Conservation (phyloP, 2,113 vertebrate species). For the Lepus americanus region DNA sequence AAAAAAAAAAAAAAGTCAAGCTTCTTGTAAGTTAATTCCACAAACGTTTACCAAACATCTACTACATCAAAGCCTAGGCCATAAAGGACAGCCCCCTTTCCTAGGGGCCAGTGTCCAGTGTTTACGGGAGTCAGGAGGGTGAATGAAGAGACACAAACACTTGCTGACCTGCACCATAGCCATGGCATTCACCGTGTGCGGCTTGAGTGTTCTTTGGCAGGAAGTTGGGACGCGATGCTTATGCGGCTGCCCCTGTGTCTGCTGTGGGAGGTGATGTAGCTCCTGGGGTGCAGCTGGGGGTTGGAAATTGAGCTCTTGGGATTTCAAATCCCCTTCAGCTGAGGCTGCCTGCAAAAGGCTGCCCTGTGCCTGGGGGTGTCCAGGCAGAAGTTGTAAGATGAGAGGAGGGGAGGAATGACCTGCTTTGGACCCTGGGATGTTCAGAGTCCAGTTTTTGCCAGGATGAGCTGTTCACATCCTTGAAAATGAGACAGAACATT, state of each 20-base stretch:
- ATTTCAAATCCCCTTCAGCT: background rate
- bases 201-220: background rate
- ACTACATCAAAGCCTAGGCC: background rate
- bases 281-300: background rate
- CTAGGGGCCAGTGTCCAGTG: background rate
- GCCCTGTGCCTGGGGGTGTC: background rate
- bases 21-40: constrained; percentile 26
- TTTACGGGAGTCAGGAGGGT: background rate
- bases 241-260: background rate
- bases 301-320: background rate
- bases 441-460: background rate
- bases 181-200: background rate
- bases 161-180: background rate
- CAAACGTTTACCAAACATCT: background rate
- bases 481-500: background rate
- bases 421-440: background rate
- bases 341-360: background rate
- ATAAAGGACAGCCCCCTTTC: background rate
- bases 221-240: background rate
- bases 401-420: background rate
- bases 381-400: background rate
- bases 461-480: background rate
- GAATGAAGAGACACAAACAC: background rate
- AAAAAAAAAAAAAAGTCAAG: background rate
- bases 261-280: background rate